Base-by-base conservation (phyloP, 2,888 invertebrate species). In the Stenurella melanura region DNA sequence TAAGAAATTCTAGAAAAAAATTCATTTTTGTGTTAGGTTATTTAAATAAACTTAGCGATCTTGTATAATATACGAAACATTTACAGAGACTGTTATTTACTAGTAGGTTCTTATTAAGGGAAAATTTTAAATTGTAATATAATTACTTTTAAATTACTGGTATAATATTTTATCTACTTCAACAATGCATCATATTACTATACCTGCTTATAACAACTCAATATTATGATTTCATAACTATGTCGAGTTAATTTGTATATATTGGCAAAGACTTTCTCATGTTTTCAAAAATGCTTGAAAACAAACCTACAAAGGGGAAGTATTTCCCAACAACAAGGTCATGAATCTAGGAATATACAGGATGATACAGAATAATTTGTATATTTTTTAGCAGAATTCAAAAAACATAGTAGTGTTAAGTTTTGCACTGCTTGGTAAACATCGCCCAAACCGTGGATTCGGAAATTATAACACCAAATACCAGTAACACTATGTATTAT, bases 1-100 rank as follows among this genome's bases (percentile, higher is more conserved):
- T 75, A 17, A 81, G 64, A 58, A 76, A 81, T 56, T 76, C 76
- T 11, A 79, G 26, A 57, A 81, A 79, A 56, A 81, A 77, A 34
- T 73, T 66, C 80, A 81, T 81, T 38, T 63, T 67, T 6, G 0
- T 18, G 1, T 19, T 17, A 50, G 2, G 18, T 42, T 18, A 42
- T 50, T n/a, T 50, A 50, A n/a, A 50, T n/a, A 50, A 50, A 6
- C 50, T 50, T 1, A 50, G n/a, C 7, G 6, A 50, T 50, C 15
- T 15, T 50, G n/a, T 50, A n/a, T 2, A 50, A 50, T n/a, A 50
- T n/a, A n/a, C 50, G n/a, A 50, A 50, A 15, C 6, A n/a, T 50
- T 50, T 50, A 50, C n/a, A 5, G 7, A n/a, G n/a, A 50, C 50
- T 50, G 12, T 1, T n/a, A n/a, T 34, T 34, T 34, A 34, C 12